Evolutionary conservation across 2,113 vertebrate genomes (phyloP).

Genomic region (Erinaceus europaeus): DNA sequence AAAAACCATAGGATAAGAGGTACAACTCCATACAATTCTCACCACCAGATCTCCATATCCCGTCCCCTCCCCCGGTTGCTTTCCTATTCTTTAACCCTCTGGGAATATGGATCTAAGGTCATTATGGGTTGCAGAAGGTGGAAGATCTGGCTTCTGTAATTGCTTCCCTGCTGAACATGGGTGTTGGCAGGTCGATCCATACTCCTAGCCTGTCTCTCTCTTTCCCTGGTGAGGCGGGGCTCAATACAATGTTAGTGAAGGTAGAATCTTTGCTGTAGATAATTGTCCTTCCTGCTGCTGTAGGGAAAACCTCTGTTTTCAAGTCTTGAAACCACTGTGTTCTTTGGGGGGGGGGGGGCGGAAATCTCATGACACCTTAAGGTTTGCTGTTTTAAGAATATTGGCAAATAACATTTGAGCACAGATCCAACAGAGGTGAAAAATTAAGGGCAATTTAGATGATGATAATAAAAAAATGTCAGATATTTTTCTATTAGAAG

Average conservation of each 20-base stretch:
- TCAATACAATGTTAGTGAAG: neutral
- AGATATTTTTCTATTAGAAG: neutral
- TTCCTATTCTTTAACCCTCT: no score
- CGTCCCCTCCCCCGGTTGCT: no score
- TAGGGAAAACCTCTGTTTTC: neutral
- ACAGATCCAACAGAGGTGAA: neutral
- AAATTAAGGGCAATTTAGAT: neutral
- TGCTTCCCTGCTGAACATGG: no score
- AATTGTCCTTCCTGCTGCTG: neutral
- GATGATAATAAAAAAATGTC: neutral
- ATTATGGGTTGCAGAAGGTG: no score
- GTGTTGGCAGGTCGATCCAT: no score
- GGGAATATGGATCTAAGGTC: no score
- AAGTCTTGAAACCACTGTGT: neutral
- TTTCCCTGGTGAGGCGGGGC: no score
- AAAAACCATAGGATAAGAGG: no score
- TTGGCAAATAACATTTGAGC: neutral
- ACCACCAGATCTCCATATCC: no score
- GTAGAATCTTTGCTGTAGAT: neutral
- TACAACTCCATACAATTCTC: no score
- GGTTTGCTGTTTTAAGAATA: neutral
- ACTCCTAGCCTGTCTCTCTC: no score
- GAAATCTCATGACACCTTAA: neutral
- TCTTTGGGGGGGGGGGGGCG: neutral
- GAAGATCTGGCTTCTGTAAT: no score